Evolutionary conservation across 2,888 invertebrate genomes (phyloP), one percentile per base, ranked within the genome.

Genomic region (Elmis aenea): DNA sequence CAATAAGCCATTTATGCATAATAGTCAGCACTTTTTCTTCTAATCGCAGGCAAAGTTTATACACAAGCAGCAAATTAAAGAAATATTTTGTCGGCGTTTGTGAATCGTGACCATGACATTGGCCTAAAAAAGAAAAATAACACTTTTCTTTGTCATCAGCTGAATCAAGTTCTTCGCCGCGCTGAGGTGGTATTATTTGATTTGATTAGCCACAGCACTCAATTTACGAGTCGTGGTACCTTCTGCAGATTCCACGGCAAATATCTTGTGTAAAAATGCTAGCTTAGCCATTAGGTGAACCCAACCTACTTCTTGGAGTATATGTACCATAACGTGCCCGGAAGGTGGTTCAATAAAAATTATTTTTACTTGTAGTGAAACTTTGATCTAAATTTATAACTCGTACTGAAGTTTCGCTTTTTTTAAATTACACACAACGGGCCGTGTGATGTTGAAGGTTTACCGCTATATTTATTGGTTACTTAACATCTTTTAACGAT

Each of bases 51-150:
- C 20, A 18, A 33, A 28, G 29, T 27, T 18, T 27, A 27, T 24
- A 38, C 32, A 23, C 22, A 13, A n/a, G 6, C 12, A 25, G 29
- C 18, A 27, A 42, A 42, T 37, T 42, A 27, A 26, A 28, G 14
- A 13, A 20, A 13, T 33, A 20, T 20, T 20, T 18, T 27, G 18
- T 5, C 14, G 15, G n/a, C 18, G 32, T 25, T 18, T 13, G 37
- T 26, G 28, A 38, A 27, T 33, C 42, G 42, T 42, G 42, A 42
- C 38, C 42, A 34, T 38, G 38, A 42, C 42, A 42, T 30, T 42
- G 42, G 31, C 42, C 38, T 16, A 15, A 2, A 26, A 27, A 27
- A 13, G 11, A 32, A 36, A 36, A 37, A 28, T 10, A 37, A 37
- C 28, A 24, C 32, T 24, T 25, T n/a, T 18, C 32, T 23, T 25